Conservation (phyloP, 1,140 invertebrate species). For the Diprion similis region DNA sequence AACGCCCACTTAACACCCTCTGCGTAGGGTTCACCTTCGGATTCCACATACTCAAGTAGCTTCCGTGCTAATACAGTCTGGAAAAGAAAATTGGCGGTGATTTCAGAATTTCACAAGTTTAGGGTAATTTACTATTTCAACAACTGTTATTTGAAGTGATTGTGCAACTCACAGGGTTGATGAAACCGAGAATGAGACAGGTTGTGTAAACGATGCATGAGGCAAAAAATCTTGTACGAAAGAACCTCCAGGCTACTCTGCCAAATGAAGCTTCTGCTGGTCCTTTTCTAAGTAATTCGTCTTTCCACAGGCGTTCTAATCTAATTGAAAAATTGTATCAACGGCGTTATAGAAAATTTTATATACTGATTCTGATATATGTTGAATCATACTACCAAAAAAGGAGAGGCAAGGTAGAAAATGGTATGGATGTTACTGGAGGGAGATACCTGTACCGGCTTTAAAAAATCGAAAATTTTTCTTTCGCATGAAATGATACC, state of each 20-base stretch:
- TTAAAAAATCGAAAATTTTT: too few species aligned
- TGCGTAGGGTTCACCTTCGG: conserved; percentile 45
- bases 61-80: conserved; percentile 67
- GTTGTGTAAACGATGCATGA: conserved; percentile 62
- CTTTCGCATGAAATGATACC: too few species aligned
- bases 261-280: conserved; percentile 61
- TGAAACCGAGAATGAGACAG: conserved; percentile 66
- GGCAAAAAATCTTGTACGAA: conserved; percentile 63
- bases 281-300: conserved; percentile 71
- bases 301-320: conserved; percentile 62
- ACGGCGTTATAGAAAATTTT: neutral
- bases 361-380: neutral
- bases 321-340: conserved; percentile 36
- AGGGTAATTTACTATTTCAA: neutral
- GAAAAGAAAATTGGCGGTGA: conserved; percentile 24
- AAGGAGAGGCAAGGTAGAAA: neutral
- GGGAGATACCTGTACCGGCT: too few species aligned
- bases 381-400: neutral
- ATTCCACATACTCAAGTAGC: conserved; percentile 63
- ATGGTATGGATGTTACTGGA: too few species aligned
- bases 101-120: conserved; percentile 12
- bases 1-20: conserved; percentile 64
- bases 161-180: conserved; percentile 65
- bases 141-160: conserved; percentile 19
- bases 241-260: conserved; percentile 64